A percentile compares a stretch with the other conserved stretches of the same genome.
These are phyloP conservation scores for Tenthredo scrophulariae DNA, from an alignment of 2,888 invertebrate genomes.

Conservation along the genomic window DNA sequence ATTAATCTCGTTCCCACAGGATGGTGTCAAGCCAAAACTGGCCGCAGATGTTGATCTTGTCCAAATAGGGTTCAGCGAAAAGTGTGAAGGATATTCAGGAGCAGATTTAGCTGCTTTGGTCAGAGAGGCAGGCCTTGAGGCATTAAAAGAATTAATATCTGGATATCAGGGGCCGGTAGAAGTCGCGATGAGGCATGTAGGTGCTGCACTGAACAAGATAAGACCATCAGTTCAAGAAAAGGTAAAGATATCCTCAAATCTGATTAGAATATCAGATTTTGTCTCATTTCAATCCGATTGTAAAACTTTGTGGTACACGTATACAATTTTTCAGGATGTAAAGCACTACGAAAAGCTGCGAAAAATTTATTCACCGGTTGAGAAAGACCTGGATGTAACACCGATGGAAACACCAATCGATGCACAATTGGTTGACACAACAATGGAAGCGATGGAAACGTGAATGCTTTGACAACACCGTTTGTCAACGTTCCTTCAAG, in stretches of 20 bases:
- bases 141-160: constrained; percentile 88
- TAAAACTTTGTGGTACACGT: constrained; percentile 14
- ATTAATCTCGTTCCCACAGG: constrained; percentile 78
- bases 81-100: constrained; percentile 91
- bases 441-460: constrained; percentile 74
- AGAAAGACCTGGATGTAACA: constrained; percentile 81
- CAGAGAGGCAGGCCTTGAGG: constrained; percentile 90
- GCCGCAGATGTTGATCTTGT: constrained; percentile 88
- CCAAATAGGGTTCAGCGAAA: constrained; percentile 84
- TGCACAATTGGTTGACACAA: constrained; percentile 63
- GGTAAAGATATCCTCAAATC: constrained; percentile 75
- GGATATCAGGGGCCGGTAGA: constrained; percentile 78
- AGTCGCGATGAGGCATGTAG: constrained; percentile 87
- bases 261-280: not conserved
- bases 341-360: constrained; percentile 88
- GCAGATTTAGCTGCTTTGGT: constrained; percentile 96
- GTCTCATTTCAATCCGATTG: not conserved
- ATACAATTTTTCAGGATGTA: constrained; percentile 82
- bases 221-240: constrained; percentile 92
- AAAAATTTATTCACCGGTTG: constrained; percentile 82
- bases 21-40: constrained; percentile 89
- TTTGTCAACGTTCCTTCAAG: constrained; percentile 7
- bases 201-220: constrained; percentile 87
- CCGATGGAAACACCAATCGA: constrained; percentile 67
- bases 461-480: constrained; percentile 59